These are phyloP conservation scores for Ailurus styani DNA, from an alignment of 2,113 vertebrate genomes.

Conservation along the genomic window DNA sequence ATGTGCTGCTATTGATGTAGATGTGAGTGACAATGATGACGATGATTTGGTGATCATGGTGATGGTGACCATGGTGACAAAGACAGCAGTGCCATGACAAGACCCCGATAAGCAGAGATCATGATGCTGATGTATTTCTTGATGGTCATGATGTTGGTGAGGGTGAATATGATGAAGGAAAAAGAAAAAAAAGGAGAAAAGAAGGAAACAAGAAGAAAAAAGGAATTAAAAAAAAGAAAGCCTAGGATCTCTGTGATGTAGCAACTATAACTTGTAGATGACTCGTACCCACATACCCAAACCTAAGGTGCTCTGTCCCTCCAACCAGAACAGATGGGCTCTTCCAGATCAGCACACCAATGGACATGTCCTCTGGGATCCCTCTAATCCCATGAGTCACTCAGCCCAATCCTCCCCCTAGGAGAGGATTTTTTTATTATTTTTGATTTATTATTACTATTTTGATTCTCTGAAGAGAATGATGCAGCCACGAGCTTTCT, in stretches of 20 bases:
- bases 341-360: fast-evolving
- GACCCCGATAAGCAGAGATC: not conserved
- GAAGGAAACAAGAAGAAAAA: not conserved
- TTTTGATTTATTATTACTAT: not conserved
- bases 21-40: not conserved
- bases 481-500: not conserved
- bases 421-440: not conserved
- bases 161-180: not conserved
- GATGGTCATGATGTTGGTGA: not conserved
- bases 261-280: not conserved
- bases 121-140: fast-evolving
- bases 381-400: not conserved
- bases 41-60: fast-evolving
- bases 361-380: no score
- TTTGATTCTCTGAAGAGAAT: not conserved
- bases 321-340: not conserved
- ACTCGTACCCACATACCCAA: not conserved
- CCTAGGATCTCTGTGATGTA: not conserved
- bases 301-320: not conserved
- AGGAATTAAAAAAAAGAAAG: not conserved
- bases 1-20: not conserved
- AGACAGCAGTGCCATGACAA: not conserved
- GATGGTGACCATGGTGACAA: fast-evolving
- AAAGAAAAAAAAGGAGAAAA: not conserved
- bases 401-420: not conserved